phyloP scores from a whole-genome alignment of 92 coral and sea anemone species.

The Paramuricea clavata region DNA sequence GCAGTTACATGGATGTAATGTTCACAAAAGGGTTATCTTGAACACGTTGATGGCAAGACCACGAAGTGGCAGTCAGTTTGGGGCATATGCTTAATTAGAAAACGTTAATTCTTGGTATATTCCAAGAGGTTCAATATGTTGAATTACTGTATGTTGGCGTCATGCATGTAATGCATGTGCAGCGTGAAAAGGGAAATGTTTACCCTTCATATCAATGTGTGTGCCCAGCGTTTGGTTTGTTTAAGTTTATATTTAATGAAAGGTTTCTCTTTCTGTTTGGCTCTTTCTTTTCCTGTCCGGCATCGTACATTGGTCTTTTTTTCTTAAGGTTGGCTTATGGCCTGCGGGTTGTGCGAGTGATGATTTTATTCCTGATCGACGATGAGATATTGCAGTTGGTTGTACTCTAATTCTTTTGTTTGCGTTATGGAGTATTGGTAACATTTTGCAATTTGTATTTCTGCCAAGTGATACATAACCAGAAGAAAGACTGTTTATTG shows the following conservation, averaged over 20 bases:
- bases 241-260: conserved; percentile 47
- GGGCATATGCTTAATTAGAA: too few species aligned
- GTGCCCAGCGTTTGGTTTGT: conserved; percentile 66
- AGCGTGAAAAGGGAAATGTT: too few species aligned
- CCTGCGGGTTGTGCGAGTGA: conserved; percentile 67
- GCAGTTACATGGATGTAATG: too few species aligned
- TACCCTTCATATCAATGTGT: conserved; percentile 17
- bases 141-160: too few species aligned
- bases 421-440: conserved; percentile 67
- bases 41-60: too few species aligned
- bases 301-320: conserved; percentile 28
- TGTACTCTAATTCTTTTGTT: conserved; percentile 65
- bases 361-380: conserved; percentile 66
- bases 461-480: conserved; percentile 63
- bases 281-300: conserved; percentile 54
- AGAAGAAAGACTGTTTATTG: conserved; percentile 69
- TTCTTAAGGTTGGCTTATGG: conserved; percentile 5
- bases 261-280: conserved; percentile 63
- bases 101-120: too few species aligned
- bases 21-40: too few species aligned
- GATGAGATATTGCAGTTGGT: conserved; percentile 72
- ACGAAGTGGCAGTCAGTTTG: too few species aligned
- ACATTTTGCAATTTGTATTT: conserved; percentile 47
- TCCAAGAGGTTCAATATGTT: too few species aligned
- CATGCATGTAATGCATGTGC: too few species aligned